Conservation (phyloP, 2,888 invertebrate genomes). For the Liposcelis brunnea region DNA sequence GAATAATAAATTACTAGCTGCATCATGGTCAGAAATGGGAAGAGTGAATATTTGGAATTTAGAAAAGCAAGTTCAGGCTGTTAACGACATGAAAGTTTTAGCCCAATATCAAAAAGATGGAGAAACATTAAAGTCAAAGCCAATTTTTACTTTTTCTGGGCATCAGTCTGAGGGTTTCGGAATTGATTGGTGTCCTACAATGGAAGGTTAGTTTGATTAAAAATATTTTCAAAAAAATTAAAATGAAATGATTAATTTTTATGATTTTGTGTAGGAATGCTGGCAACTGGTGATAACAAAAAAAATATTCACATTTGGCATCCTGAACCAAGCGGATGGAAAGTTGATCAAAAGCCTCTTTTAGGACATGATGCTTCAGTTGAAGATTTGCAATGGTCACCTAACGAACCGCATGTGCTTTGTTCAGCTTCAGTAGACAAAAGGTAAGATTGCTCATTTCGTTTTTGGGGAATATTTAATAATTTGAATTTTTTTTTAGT, state of each 20-base stretch:
- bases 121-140: slow-evolving; percentile 27
- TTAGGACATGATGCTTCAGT: slow-evolving; percentile 81
- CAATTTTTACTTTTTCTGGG: slow-evolving; percentile 75
- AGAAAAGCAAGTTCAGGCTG: slow-evolving; percentile 56
- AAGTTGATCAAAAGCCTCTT: slow-evolving; percentile 76
- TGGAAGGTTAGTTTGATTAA: slow-evolving; percentile 38
- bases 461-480: slow-evolving; percentile 1
- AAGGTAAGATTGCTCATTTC: slow-evolving; percentile 26
- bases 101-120: slow-evolving; percentile 24
- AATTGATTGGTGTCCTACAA: slow-evolving; percentile 76
- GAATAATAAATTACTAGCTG: slow-evolving; percentile 54
- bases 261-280: slow-evolving; percentile 34
- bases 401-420: slow-evolving; percentile 73
- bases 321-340: slow-evolving; percentile 63
- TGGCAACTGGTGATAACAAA: slow-evolving; percentile 88
- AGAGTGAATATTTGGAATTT: slow-evolving; percentile 87
- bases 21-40: slow-evolving; percentile 92
- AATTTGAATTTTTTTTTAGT: slow-evolving; percentile 24
- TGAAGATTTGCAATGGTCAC: slow-evolving; percentile 98
- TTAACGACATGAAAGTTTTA: slow-evolving; percentile 39
- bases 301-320: slow-evolving; percentile 90
- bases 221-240: slow-evolving; percentile 8
- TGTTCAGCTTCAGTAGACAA: slow-evolving; percentile 81
- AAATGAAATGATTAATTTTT: slow-evolving; percentile 9
- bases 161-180: slow-evolving; percentile 91